Conservation (phyloP, 2,888 invertebrate genomes). For the Automeris io region DNA sequence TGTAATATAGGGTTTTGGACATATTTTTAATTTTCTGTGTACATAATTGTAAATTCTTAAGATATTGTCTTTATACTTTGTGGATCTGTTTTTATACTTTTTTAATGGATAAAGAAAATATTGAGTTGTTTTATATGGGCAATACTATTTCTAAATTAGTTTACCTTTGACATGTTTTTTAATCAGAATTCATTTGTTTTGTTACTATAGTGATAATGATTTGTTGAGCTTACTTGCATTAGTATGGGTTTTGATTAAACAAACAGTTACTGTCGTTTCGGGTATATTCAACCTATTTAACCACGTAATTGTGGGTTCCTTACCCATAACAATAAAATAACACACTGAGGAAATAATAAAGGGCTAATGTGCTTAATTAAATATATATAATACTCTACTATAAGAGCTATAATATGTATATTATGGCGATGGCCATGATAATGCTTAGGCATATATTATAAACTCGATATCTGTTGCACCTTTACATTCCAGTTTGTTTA, state of each 20-base stretch:
- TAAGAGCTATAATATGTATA: too few species aligned
- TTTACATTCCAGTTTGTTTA: too few species aligned
- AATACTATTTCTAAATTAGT: constrained; percentile 25
- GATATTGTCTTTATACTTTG: constrained; percentile 47
- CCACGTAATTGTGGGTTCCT: too few species aligned
- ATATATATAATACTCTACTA: too few species aligned
- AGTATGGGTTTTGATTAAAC: background rate
- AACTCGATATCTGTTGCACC: too few species aligned
- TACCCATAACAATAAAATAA: too few species aligned
- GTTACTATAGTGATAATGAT: background rate
- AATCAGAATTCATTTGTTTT: background rate
- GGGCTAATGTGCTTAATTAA: too few species aligned
- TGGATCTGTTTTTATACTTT: constrained; percentile 59
- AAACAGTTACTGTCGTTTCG: background rate
- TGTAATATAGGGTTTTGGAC: constrained; percentile 57
- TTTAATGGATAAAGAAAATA: constrained; percentile 18
- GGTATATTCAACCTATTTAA: background rate
- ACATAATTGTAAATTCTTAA: constrained; percentile 72
- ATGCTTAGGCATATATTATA: too few species aligned
- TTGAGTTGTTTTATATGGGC: constrained; percentile 29
- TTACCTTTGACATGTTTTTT: constrained; percentile 7
- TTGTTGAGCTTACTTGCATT: background rate
- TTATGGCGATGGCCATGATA: too few species aligned
- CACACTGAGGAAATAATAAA: too few species aligned
- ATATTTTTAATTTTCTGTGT: constrained; percentile 59